Conservation (phyloP, 2,888 invertebrate genomes). For the Uloborus plumipes region DNA sequence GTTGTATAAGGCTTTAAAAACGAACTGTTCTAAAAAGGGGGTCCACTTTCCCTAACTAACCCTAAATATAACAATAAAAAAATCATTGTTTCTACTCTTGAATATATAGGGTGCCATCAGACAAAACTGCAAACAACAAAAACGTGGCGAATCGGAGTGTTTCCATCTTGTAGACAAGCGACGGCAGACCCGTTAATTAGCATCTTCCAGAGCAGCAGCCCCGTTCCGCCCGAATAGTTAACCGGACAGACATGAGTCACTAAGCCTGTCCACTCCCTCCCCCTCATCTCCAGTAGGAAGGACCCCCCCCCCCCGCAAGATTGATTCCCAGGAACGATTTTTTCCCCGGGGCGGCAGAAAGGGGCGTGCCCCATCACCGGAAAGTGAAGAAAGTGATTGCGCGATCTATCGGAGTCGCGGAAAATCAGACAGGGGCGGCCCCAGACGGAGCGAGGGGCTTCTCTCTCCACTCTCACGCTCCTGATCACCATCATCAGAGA, state of each 20-base stretch:
- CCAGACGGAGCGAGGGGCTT: constrained; percentile 11
- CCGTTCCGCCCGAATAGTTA: constrained; percentile 30
- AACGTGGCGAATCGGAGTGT: too few species aligned
- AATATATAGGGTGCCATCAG: too few species aligned
- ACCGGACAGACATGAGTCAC: constrained; percentile 46
- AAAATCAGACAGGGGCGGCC: constrained; percentile 46
- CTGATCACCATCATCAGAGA: constrained; percentile 34
- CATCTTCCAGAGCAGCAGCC: too few species aligned
- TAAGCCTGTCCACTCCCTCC: neutral
- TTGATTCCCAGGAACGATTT: constrained; percentile 33
- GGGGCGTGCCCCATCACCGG: constrained; percentile 30
- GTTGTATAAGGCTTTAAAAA: too few species aligned
- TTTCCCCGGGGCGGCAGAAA: constrained; percentile 27
- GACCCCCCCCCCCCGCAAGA: constrained; percentile 23
- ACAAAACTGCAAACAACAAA: too few species aligned
- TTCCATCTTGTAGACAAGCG: too few species aligned
- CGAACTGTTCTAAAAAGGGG: too few species aligned
- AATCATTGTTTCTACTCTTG: too few species aligned
- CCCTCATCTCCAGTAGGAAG: neutral
- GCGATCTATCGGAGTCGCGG: constrained; percentile 8
- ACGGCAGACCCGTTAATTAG: too few species aligned
- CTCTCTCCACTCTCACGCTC: constrained; percentile 13
- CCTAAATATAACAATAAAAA: too few species aligned
- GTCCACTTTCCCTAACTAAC: too few species aligned
- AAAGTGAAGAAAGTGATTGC: constrained; percentile 43